phyloP scores from a whole-genome alignment of 92 coral and sea anemone genomes.

The Bergia puertoricense region DNA sequence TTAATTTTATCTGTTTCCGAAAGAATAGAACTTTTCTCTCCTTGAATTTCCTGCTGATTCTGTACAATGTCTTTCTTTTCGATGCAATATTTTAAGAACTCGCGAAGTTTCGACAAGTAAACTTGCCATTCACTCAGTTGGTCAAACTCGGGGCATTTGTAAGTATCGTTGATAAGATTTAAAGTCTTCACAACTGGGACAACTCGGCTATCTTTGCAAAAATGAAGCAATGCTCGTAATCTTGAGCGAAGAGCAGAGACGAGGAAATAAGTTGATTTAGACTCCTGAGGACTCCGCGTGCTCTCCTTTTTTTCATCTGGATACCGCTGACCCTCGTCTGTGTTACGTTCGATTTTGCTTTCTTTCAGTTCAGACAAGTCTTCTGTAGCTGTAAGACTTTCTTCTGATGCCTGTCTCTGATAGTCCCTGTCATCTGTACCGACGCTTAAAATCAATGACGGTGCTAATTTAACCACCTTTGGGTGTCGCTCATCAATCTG shows the following conservation, averaged over 20 bases:
- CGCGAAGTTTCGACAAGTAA: too few relatives aligned
- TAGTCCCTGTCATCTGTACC: not conserved
- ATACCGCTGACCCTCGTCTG: slow-evolving; percentile 9
- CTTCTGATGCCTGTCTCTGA: not conserved
- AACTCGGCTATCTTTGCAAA: not conserved
- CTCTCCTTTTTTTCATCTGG: not conserved
- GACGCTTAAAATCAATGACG: not conserved
- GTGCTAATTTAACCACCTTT: not conserved
- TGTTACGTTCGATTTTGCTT: not conserved
- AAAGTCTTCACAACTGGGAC: not conserved
- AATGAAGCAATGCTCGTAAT: not conserved
- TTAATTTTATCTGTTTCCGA: not conserved
- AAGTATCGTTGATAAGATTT: not conserved
- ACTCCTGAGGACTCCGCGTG: not conserved
- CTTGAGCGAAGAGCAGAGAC: not conserved
- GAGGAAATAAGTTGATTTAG: not conserved
- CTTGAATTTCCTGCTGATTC: not conserved
- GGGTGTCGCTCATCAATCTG: not conserved
- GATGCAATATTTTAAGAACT: not conserved
- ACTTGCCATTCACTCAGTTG: not conserved
- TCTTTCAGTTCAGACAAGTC: not conserved
- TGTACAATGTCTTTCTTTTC: not conserved
- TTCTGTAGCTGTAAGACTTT: not conserved
- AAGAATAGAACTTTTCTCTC: too few relatives aligned
- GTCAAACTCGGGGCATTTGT: not conserved